Evolutionary conservation across 2,797 vertebrate species (phyloP).

Genomic region (Manis javanica): DNA sequence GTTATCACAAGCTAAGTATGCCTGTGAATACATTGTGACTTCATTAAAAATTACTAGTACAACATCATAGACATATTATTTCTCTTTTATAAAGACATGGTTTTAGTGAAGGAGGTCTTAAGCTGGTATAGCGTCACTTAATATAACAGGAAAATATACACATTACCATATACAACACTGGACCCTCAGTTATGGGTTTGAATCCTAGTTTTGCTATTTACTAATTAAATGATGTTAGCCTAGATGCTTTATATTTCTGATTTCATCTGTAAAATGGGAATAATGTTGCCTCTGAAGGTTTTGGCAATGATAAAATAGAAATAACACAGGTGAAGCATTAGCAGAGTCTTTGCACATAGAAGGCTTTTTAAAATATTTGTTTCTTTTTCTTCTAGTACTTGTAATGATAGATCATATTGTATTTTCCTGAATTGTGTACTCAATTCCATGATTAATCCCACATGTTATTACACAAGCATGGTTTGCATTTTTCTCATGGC

Average conservation of each 20-base stretch:
- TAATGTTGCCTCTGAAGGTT: background rate
- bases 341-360: background rate
- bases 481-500: background rate
- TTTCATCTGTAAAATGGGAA: background rate
- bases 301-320: background rate
- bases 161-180: background rate
- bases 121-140: background rate
- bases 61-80: background rate
- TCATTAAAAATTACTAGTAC: constrained; percentile 61
- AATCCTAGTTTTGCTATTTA: background rate
- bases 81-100: background rate
- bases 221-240: background rate
- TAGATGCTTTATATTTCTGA: background rate
- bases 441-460: background rate
- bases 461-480: background rate
- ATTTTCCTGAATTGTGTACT: background rate
- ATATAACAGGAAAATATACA: background rate
- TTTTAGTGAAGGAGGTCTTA: background rate
- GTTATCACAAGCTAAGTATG: constrained; percentile 53
- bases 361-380: background rate
- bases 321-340: background rate
- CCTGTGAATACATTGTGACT: background rate
- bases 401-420: background rate
- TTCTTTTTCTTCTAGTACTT: background rate
- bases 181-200: background rate